phyloP scores from a whole-genome alignment of 2,888 invertebrate genomes.

The Frankliniella fusca region DNA sequence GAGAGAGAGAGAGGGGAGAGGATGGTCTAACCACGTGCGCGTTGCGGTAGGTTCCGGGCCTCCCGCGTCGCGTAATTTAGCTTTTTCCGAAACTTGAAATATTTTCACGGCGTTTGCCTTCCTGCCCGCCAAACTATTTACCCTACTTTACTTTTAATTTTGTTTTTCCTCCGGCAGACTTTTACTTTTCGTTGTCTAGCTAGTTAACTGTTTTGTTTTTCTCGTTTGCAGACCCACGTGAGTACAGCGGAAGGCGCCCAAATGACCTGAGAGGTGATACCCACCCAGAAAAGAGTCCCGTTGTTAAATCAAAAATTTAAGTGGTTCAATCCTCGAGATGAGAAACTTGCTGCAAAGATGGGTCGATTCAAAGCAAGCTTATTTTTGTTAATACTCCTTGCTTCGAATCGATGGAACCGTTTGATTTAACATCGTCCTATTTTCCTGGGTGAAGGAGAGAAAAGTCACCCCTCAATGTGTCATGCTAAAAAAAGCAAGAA shows the following conservation, averaged over 20 bases:
- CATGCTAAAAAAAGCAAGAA: background rate
- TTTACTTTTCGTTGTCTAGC: background rate
- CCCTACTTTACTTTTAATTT: background rate
- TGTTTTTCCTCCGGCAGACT: no score
- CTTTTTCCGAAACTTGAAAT: background rate
- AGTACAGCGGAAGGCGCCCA: background rate
- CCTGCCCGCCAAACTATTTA: background rate
- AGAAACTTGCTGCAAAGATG: no score
- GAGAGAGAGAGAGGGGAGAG: background rate
- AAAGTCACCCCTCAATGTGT: background rate
- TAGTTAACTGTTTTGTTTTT: constrained; percentile 21
- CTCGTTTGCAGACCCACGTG: constrained; percentile 23
- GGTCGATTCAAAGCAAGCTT: background rate
- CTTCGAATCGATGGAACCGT: background rate
- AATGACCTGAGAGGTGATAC: constrained; percentile 10
- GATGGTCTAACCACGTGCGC: background rate
- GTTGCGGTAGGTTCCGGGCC: background rate
- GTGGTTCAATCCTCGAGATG: background rate
- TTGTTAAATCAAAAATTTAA: constrained; percentile 11
- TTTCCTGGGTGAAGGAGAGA: background rate
- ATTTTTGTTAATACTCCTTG: background rate
- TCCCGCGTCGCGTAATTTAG: background rate
- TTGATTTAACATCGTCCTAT: constrained; percentile 9
- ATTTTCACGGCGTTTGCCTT: no score
- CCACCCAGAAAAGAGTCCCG: constrained; percentile 15